Conservation (phyloP, 2,797 vertebrate genomes). For the Buphagus erythrorhynchus region DNA sequence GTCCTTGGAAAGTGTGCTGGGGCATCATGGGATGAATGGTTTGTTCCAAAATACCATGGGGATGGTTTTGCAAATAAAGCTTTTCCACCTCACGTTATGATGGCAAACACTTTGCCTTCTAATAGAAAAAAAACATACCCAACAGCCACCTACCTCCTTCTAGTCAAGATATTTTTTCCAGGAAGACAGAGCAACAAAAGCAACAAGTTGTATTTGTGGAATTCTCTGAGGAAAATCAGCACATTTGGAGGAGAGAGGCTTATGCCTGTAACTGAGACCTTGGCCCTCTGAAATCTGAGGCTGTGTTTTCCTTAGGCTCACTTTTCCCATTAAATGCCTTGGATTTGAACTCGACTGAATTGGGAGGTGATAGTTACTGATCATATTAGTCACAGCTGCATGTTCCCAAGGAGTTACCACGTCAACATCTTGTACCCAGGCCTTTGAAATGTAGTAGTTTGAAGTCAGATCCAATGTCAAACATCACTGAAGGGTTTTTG, state of each 20-base stretch:
- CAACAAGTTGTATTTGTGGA: background rate
- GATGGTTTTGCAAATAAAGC: background rate
- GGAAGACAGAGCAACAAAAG: background rate
- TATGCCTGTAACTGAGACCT: background rate
- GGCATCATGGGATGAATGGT: background rate
- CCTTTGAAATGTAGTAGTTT: background rate
- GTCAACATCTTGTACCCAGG: background rate
- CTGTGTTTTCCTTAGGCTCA: slow-evolving; percentile 20
- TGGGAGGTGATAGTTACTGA: background rate
- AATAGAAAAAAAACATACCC: background rate
- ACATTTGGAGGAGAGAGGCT: background rate
- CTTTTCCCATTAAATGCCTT: slow-evolving; percentile 22
- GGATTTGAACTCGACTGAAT: background rate
- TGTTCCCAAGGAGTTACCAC: slow-evolving; percentile 13
- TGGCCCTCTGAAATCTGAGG: slow-evolving; percentile 14
- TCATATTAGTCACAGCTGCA: slow-evolving; percentile 45
- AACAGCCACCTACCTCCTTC: background rate
- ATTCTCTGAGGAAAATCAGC: background rate
- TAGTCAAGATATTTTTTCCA: background rate
- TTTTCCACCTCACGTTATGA: background rate
- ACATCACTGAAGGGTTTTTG: background rate
- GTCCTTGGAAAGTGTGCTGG: background rate
- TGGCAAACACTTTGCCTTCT: background rate
- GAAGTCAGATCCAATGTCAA: background rate
- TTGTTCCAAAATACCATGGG: background rate